Percentiles rank a stretch among this genome's conserved stretches.
Evolutionary conservation across 1,140 invertebrate species (phyloP).

Genomic region (Rhizoglyphus robini): DNA sequence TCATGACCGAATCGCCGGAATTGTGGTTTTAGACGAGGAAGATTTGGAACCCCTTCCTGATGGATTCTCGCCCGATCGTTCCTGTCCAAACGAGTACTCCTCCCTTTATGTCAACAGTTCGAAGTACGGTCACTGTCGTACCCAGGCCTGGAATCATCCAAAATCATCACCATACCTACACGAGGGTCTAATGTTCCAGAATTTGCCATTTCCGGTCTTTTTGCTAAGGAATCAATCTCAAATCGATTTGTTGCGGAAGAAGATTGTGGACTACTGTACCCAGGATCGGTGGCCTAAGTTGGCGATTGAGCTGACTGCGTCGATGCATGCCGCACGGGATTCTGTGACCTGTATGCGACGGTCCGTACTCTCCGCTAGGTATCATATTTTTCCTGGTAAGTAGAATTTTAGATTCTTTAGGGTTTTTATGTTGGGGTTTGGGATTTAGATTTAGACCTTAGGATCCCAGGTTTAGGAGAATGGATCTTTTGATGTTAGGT

Average conservation of each 20-base stretch:
- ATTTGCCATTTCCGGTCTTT: conserved; percentile 47
- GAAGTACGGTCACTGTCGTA: conserved; percentile 25
- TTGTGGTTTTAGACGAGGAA: conserved; percentile 33
- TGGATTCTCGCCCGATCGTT: conserved; percentile 50
- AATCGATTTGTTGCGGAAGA: conserved; percentile 23
- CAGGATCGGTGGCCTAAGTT: conserved; percentile 53
- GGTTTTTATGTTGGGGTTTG: too few relatives aligned
- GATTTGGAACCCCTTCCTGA: conserved; percentile 26
- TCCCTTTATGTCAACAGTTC: conserved; percentile 30
- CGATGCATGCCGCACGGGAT: conserved; percentile 75
- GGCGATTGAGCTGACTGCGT: conserved; percentile 63
- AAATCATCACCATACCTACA: conserved; percentile 28
- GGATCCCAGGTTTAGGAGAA: too few relatives aligned
- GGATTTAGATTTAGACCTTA: too few relatives aligned
- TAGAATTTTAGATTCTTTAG: too few relatives aligned
- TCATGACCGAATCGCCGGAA: neutral
- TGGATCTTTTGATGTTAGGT: too few relatives aligned
- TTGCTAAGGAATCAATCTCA: conserved; percentile 32
- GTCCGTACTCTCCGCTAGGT: neutral
- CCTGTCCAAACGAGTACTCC: conserved; percentile 66
- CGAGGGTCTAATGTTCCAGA: conserved; percentile 47
- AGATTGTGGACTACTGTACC: conserved; percentile 6
- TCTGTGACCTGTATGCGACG: conserved; percentile 62
- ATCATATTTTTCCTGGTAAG: too few relatives aligned
- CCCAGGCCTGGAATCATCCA: conserved; percentile 50